Evolutionary conservation across 2,113 vertebrate species (phyloP).

Genomic region (Ellobius talpinus): DNA sequence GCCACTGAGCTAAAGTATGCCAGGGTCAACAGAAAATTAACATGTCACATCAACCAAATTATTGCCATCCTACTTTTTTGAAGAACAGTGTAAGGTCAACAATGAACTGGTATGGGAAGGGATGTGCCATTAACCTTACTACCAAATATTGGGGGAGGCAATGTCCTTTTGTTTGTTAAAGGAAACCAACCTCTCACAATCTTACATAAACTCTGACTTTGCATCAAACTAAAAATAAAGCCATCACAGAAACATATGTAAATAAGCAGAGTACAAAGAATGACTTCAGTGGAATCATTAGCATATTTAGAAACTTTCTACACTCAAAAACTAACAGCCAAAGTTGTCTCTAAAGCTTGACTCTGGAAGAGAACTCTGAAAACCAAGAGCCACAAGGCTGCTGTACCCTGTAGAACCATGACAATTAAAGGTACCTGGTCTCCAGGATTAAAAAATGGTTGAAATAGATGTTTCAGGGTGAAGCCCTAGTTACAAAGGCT

Average conservation of each 20-base stretch:
- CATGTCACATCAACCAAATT: background rate
- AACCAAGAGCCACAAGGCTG: background rate
- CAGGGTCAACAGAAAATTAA: background rate
- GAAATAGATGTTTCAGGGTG: background rate
- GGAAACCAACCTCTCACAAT: background rate
- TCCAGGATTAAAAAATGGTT: background rate
- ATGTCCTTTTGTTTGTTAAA: background rate
- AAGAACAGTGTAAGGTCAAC: background rate
- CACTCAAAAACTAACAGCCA: background rate
- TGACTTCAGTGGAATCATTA: background rate
- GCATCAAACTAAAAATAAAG: constrained; percentile 13
- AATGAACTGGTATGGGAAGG: background rate
- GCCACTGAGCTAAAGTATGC: background rate
- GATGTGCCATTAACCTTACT: no score
- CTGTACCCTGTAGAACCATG: accelerated
- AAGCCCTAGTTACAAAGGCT: background rate
- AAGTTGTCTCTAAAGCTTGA: background rate
- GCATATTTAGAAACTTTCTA: background rate
- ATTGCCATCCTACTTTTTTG: background rate
- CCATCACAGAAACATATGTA: background rate
- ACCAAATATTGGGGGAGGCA: background rate
- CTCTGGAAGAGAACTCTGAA: background rate
- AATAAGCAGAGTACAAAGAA: background rate
- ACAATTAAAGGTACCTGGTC: background rate
- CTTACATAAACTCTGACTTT: background rate